phyloP scores from a whole-genome alignment of 2,113 vertebrate genomes.

The Mohoua ochrocephala region DNA sequence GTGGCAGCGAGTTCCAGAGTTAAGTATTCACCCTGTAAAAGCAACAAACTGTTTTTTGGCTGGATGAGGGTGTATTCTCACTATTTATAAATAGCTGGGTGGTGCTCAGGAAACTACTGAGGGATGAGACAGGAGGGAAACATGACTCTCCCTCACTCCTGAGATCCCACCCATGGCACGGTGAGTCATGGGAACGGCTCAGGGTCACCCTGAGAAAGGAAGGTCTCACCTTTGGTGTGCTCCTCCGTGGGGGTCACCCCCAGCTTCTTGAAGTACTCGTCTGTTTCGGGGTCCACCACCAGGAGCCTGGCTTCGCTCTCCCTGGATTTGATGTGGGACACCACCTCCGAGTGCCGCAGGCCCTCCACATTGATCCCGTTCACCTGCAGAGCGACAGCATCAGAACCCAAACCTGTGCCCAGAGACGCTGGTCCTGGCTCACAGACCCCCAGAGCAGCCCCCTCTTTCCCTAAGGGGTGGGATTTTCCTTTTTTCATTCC shows the following conservation, averaged over 20 bases:
- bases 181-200: fast-evolving
- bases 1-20: not conserved
- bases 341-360: constrained; percentile 87
- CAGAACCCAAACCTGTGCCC: not conserved
- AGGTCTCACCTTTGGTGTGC: constrained; percentile 78
- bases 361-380: constrained; percentile 83
- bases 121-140: constrained; percentile 45
- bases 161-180: not conserved
- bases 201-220: not conserved
- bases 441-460: not conserved
- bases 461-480: not conserved
- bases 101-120: constrained; percentile 27
- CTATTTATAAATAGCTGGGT: constrained; percentile 25
- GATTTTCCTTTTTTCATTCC: not conserved
- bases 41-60: not conserved
- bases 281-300: constrained; percentile 87
- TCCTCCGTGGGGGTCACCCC: constrained; percentile 77
- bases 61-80: not conserved
- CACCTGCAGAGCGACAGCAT: constrained; percentile 69
- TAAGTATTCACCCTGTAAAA: not conserved
- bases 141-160: not conserved
- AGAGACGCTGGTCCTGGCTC: not conserved
- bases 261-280: constrained; percentile 83
- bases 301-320: constrained; percentile 80
- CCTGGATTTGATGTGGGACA: constrained; percentile 79